These are phyloP conservation scores for Tribolium freemani DNA, from an alignment of 2,888 invertebrate species.

Conservation along the genomic window DNA sequence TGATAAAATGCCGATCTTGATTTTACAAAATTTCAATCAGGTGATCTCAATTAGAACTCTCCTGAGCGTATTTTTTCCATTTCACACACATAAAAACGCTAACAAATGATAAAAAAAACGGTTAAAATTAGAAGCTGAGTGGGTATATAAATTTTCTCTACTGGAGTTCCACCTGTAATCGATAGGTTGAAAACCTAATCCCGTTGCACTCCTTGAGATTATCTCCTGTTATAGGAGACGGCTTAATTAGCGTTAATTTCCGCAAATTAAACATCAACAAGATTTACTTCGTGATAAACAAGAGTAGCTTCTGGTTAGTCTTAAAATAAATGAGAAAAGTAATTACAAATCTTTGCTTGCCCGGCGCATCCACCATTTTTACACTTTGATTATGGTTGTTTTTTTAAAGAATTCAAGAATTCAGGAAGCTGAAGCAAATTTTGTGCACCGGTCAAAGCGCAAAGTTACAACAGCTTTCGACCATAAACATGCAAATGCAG, in stretches of 20 bases:
- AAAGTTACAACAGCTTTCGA: neutral
- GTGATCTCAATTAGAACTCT: neutral
- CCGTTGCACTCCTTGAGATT: neutral
- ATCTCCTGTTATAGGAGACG: neutral
- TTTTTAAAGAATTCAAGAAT: no score
- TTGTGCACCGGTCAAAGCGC: neutral
- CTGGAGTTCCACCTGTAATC: neutral
- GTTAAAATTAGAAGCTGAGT: conserved; percentile 3
- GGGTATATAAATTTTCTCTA: neutral
- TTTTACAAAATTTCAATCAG: neutral
- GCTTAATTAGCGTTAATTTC: conserved; percentile 6
- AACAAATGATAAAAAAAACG: neutral
- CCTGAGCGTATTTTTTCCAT: neutral
- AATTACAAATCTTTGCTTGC: no score
- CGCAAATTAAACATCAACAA: conserved; percentile 8
- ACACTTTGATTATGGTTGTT: no score
- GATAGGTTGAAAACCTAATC: neutral
- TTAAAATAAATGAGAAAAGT: neutral
- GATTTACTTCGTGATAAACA: neutral
- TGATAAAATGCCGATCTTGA: neutral
- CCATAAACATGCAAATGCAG: neutral
- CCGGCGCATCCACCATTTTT: no score
- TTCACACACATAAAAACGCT: neutral
- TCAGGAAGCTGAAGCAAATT: neutral
- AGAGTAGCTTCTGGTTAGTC: neutral